A percentile compares a stretch with the other conserved stretches of the same genome.
Conservation (phyloP, 2,113 vertebrate genomes). For the Asarcornis scutulata region DNA sequence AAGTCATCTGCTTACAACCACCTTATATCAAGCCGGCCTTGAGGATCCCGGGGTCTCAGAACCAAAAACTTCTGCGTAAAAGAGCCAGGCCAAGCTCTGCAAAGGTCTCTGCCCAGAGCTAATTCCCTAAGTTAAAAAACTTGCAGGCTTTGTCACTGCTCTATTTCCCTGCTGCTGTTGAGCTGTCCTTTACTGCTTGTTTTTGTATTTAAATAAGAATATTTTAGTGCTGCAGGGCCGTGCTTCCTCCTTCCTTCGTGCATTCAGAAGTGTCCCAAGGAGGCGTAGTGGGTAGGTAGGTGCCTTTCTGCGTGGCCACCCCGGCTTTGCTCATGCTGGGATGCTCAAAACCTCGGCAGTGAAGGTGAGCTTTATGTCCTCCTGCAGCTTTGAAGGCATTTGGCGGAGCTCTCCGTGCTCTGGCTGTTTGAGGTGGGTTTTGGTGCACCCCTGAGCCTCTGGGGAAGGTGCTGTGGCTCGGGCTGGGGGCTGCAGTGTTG, state of each 20-base stretch:
- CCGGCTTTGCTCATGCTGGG: rapidly evolving
- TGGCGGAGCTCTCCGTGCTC: background rate
- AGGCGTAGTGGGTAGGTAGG: background rate
- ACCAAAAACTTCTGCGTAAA: too few relatives aligned
- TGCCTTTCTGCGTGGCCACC: background rate
- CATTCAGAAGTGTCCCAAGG: rapidly evolving
- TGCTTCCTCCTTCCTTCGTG: rapidly evolving
- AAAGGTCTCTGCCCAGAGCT: background rate
- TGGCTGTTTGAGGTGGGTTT: rapidly evolving
- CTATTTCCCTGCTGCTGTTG: background rate
- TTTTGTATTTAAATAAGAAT: background rate
- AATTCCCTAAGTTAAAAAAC: background rate
- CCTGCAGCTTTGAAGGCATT: rapidly evolving
- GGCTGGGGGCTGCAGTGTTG: rapidly evolving
- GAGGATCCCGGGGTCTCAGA: rapidly evolving
- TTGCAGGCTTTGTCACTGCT: background rate
- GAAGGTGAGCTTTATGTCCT: background rate
- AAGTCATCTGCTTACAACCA: background rate
- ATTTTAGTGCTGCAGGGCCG: background rate
- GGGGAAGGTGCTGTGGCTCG: background rate
- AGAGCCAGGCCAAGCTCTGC: background rate
- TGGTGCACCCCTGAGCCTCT: background rate
- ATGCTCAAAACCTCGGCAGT: background rate
- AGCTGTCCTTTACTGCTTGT: background rate
- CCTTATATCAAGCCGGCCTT: rapidly evolving